Evolutionary conservation across 1,140 invertebrate species (phyloP).

Genomic region (Heliconius himera): DNA sequence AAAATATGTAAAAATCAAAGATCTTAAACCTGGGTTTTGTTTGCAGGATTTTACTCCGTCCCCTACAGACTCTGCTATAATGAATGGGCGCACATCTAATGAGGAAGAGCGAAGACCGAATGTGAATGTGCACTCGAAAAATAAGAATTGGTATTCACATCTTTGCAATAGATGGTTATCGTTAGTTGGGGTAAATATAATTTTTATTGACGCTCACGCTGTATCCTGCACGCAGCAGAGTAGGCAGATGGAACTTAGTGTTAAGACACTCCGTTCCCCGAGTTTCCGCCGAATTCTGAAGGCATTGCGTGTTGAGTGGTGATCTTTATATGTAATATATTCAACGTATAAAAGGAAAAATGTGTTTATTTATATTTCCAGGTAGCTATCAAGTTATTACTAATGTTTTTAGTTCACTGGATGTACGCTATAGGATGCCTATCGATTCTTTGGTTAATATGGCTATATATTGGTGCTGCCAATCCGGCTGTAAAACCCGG

Average conservation of each 20-base stretch:
- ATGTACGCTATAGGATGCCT: constrained; percentile 93
- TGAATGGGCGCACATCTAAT: constrained; percentile 65
- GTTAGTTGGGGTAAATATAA: constrained; percentile 89
- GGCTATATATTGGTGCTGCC: constrained; percentile 95
- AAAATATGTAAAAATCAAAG: too few relatives aligned
- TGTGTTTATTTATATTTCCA: constrained; percentile 71
- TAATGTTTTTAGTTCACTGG: constrained; percentile 97
- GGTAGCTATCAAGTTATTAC: constrained; percentile 91
- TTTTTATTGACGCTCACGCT: neutral
- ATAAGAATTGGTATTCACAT: constrained; percentile 95
- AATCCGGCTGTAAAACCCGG: constrained; percentile 97
- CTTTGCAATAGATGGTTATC: constrained; percentile 97
- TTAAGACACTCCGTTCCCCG: too few relatives aligned
- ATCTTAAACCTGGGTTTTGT: too few relatives aligned
- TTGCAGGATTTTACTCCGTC: constrained; percentile 75
- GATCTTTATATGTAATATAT: too few relatives aligned
- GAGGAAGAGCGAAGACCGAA: constrained; percentile 78
- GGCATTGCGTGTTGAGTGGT: too few relatives aligned
- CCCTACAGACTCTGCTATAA: constrained; percentile 69
- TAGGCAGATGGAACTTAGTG: too few relatives aligned
- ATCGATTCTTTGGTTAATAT: constrained; percentile 90
- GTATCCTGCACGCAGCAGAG: too few relatives aligned
- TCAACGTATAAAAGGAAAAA: neutral
- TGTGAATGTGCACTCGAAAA: constrained; percentile 91
- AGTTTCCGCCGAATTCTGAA: too few relatives aligned